Base-by-base conservation (phyloP, 2,888 invertebrate genomes). In the Timandra comae region DNA sequence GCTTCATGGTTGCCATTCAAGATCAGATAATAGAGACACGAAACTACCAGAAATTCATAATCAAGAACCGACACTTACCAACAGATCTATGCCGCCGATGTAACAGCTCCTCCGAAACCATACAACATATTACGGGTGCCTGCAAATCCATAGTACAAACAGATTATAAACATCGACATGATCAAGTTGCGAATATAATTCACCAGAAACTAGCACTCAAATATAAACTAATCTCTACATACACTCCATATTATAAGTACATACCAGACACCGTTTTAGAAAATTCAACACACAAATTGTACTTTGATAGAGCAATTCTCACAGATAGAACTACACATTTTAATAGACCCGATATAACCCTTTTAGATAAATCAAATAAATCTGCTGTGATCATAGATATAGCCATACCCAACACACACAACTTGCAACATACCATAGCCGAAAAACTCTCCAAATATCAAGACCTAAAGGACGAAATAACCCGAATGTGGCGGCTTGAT, bases 1-100 rank as follows among this genome's bases (percentile, higher is more conserved):
- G 46, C 1, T 46, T 47, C 26, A 41, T 51, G 11, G 31, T 46
- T 5, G 45, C 49, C 61, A 66, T 38, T 57, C 66, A 38, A 68
- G 50, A 35, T 45, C 56, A 19, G 53, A 49, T 48, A 63, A 72
- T 19, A 54, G 53, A 35, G 2, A 30, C 35, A 7, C 6, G n/a
- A 20, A 20, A 20, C 20, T 20, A 20, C 20, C 6, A n/a, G n/a
- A 20, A 20, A 20, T 20, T 20, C n/a, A 20, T 20, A 2, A 20
- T 20, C 20, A 20, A 20, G n/a, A 9, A 9, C 8, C 22, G 9
- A 22, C 8, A 22, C 7, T 22, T 22, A 22, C 8, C 22, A 9
- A 22, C 22, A 22, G 22, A 22, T 22, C 9, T 2, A 1, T 20
- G 20, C 3, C 20, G 20, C 2, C 6, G n/a, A 3, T 20, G 20